Evolutionary conservation across 2,113 vertebrate genomes (phyloP), one percentile per base, ranked within the genome.

Genomic region (Enhydra lutris): DNA sequence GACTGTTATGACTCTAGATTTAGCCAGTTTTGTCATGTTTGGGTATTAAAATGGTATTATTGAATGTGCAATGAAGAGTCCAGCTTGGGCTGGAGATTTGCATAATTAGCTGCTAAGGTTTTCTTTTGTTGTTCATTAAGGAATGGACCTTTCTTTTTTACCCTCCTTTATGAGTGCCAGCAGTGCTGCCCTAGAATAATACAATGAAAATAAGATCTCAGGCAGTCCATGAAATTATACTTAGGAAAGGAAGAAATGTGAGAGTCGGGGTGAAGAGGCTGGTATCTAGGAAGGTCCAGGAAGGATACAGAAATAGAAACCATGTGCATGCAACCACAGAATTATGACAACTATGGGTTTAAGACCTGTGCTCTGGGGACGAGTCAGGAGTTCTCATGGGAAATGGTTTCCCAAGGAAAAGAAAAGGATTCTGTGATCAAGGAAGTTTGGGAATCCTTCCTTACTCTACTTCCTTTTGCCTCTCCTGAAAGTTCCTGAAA

Each of bases 101-200:
- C 96, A 95, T 97, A 97, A 96, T 97, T 91, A 92, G 85, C 67
- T 80, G 67, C 82, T 97, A 94, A 93, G 94, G 65, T 89, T 97
- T 97, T 97, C 96, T 95, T 97, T 91, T 96, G 92, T 97, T 87
- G 78, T 67, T 96, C 78, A 36, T 78, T 78, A 95, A 92, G 92
- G 96, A 95, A 95, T 79, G 42, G 67, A 63, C 6, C 42, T 96
- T 93, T 95, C 59, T 80, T 45, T 88, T 55, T 42, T 4, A 73
- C 36, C 3, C 12, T 91, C 50, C 31, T 92, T 82, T 86, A 73
- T 89, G 81, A 96, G 50, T 82, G 52, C 39, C 82, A 59, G 73
- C 78, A 85, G 74, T 47, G 74, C 59, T 76, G 55, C 61, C 86
- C 52, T 80, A 36, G 81, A 97, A 94, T 96, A 95, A 97, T 88